Evolutionary conservation across 2,113 vertebrate species (phyloP), one percentile per base, ranked within the genome.

Genomic region (Sus scrofa): DNA sequence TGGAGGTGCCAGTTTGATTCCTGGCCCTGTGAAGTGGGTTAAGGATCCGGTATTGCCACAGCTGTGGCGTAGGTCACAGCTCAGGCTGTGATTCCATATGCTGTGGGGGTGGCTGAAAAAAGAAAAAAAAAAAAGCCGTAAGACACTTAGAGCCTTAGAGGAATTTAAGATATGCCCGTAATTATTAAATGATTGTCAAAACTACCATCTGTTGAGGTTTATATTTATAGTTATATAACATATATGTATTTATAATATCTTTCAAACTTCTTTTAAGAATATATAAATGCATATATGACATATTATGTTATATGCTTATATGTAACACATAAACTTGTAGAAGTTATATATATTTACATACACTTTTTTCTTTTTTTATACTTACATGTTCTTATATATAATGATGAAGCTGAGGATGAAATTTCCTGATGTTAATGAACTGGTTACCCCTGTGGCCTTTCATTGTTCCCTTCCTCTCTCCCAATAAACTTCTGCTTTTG

Each of bases 181-280:
- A 78, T 65, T 93, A 78, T 73, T 71, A 93, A 74, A 82, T 27
- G 9, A 81, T 39, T 50, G 12, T 75, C 79, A 82, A 74, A 86
- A 81, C 34, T 73, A 68, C 34, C 50, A 20, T 79, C 37, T 85
- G 26, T 78, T 32, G 39, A 60, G 67, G 50, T 39, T 83, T 84
- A 58, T 83, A 58, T 65, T 70, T 85, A 62, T 73, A 50, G n/a
- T 44, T 82, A 62, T 37, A 77, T 58, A 71, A 78, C 27, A 34
- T 15, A 32, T 60, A 52, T 63, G 34, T 44, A 44, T 44, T 81
- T 74, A 24, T 70, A 78, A 60, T 26, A 95, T 12, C 5, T 67
- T 79, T 79, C 32, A 92, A 13, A 63, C 14, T 91, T 63, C 34
- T 63, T 90, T 77, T 63, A 79, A 62, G 22, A 52, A 14, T 44